Evolutionary conservation across 2,797 vertebrate genomes (phyloP).

Genomic region (Hippoglossus hippoglossus): DNA sequence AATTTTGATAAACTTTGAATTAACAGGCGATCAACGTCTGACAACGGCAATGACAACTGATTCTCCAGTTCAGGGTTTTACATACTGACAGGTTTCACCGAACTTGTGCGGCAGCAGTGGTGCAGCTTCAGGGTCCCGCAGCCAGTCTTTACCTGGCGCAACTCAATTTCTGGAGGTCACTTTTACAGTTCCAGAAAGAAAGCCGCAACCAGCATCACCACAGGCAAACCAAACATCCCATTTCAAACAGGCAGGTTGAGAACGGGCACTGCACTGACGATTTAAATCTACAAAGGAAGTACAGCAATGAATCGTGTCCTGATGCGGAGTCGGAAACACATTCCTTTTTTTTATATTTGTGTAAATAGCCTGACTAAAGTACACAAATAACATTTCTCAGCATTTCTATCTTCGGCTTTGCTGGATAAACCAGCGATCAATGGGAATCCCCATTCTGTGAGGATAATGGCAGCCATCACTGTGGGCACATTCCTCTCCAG

Average conservation of each 20-base stretch:
- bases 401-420: slow-evolving; percentile 29
- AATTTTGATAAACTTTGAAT: too few relatives aligned
- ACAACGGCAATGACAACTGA: too few relatives aligned
- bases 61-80: too few relatives aligned
- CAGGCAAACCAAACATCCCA: too few relatives aligned
- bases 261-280: neutral
- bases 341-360: neutral
- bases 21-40: too few relatives aligned
- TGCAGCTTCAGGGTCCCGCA: too few relatives aligned
- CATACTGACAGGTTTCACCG: too few relatives aligned
- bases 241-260: too few relatives aligned
- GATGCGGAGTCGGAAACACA: neutral
- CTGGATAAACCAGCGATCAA: slow-evolving; percentile 31
- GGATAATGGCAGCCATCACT: slow-evolving; percentile 49
- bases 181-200: neutral
- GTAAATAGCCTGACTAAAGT: slow-evolving; percentile 1
- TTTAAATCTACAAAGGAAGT: neutral
- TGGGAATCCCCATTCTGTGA: slow-evolving; percentile 35
- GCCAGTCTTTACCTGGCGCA: too few relatives aligned
- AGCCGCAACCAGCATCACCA: too few relatives aligned
- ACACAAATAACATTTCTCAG: slow-evolving; percentile 6
- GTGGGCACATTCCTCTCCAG: slow-evolving; percentile 54
- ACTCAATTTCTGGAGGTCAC: too few relatives aligned
- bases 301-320: neutral
- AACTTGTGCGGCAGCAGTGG: too few relatives aligned